These are phyloP conservation scores for Scarus forsteni DNA, from an alignment of 2,797 vertebrate genomes.

Conservation along the genomic window DNA sequence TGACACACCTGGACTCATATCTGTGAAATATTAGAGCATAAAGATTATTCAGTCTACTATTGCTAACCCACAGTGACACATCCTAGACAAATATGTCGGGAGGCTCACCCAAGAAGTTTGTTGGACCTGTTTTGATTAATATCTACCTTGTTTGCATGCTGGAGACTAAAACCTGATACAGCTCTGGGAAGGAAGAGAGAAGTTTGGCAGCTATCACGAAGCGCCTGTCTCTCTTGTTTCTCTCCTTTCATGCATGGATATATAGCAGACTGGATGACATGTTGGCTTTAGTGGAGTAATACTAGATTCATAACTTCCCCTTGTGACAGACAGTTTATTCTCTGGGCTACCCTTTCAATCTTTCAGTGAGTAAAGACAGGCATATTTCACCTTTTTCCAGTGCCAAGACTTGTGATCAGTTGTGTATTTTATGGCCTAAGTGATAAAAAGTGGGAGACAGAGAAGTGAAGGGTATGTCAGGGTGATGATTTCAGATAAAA, in stretches of 20 bases:
- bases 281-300: conserved; percentile 56
- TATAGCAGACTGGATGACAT: conserved; percentile 56
- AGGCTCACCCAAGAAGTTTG: conserved; percentile 58
- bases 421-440: conserved; percentile 31
- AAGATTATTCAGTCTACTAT: conserved; percentile 13
- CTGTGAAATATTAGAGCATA: conserved; percentile 34
- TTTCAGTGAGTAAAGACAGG: conserved; percentile 20
- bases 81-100: conserved; percentile 60
- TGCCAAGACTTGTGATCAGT: conserved; percentile 25
- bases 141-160: conserved; percentile 54
- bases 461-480: conserved; percentile 33
- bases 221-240: conserved; percentile 13
- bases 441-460: conserved; percentile 29
- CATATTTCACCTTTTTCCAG: conserved; percentile 39
- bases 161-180: conserved; percentile 56
- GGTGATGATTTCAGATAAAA: conserved; percentile 51
- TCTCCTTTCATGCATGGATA: conserved; percentile 38
- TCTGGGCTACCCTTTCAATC: conserved; percentile 28
- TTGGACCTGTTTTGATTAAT: conserved; percentile 70
- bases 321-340: conserved; percentile 58
- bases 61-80: conserved; percentile 50
- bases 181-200: conserved; percentile 51
- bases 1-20: conserved; percentile 35
- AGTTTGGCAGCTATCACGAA: conserved; percentile 38
- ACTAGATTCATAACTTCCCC: conserved; percentile 66